A percentile compares a stretch with the other conserved stretches of the same genome.
These are phyloP conservation scores for Drosophila flavopinicola DNA, from an alignment of 2,888 invertebrate genomes.

Conservation along the genomic window DNA sequence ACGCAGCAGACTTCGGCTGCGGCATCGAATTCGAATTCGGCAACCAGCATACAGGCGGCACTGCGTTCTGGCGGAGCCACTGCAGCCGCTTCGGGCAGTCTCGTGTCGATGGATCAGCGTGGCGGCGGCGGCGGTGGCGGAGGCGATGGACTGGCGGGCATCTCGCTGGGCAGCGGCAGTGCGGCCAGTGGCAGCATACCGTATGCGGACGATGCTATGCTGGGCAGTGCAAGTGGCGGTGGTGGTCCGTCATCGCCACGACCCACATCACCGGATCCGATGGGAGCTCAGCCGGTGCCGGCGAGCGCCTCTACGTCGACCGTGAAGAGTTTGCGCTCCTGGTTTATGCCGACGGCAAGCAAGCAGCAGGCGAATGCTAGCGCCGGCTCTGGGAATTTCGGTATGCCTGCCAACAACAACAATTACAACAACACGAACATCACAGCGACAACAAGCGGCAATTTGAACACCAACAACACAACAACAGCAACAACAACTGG, in stretches of 20 bases:
- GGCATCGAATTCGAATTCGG: constrained; percentile 82
- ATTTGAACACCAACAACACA: constrained; percentile 57
- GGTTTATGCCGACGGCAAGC: constrained; percentile 61
- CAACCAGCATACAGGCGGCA: constrained; percentile 79
- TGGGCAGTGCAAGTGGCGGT: constrained; percentile 48
- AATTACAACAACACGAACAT: constrained; percentile 56
- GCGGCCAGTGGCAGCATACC: constrained; percentile 74
- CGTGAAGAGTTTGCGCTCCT: constrained; percentile 65
- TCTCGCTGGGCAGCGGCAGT: constrained; percentile 70
- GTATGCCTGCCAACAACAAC: constrained; percentile 60
- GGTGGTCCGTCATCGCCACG: constrained; percentile 63
- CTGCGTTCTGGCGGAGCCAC: constrained; percentile 59
- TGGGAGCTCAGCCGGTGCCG: constrained; percentile 42
- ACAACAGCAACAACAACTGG: constrained; percentile 50
- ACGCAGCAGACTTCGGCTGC: constrained; percentile 55
- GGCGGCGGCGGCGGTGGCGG: constrained; percentile 40
- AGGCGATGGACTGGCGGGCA: constrained; percentile 53
- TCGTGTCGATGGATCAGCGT: constrained; percentile 71
- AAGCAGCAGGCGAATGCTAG: constrained; percentile 40
- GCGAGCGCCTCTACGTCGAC: constrained; percentile 48
- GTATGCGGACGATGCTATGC: constrained; percentile 72
- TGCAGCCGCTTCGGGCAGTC: constrained; percentile 46
- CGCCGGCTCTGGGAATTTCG: constrained; percentile 73
- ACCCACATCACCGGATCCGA: constrained; percentile 77
- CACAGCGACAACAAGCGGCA: constrained; percentile 61